Evolutionary conservation across 2,888 invertebrate species (phyloP).

Genomic region (Euphydryas editha): DNA sequence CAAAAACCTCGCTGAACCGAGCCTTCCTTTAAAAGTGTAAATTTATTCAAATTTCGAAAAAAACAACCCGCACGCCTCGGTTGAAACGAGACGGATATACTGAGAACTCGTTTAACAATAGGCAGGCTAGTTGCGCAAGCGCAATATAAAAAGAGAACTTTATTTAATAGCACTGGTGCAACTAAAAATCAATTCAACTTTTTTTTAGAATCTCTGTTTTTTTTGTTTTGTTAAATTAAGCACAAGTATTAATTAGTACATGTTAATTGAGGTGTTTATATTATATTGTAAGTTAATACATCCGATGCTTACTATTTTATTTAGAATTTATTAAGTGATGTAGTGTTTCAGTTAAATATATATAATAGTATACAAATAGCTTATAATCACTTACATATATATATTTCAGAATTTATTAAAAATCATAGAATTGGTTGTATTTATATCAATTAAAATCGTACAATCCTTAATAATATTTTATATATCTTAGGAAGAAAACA

Average conservation of each 20-base stretch:
- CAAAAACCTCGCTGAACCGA: conserved; percentile 62
- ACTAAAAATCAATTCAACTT: conserved; percentile 24
- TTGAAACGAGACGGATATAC: conserved; percentile 41
- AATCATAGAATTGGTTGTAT: too few species aligned
- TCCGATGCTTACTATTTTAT: too few species aligned
- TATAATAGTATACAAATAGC: too few species aligned
- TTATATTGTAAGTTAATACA: neutral
- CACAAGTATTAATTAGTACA: conserved; percentile 6
- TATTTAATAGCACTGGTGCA: conserved; percentile 39
- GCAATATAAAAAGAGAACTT: conserved; percentile 37
- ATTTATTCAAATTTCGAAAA: conserved; percentile 79
- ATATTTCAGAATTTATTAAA: too few species aligned
- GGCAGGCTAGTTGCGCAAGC: conserved; percentile 54
- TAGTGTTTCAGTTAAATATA: too few species aligned
- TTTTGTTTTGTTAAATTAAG: conserved; percentile 17
- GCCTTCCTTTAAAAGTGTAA: conserved; percentile 77
- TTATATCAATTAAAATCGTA: too few species aligned
- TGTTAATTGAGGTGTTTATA: too few species aligned
- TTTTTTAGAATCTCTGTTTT: neutral
- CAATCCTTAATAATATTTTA: too few species aligned
- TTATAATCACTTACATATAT: too few species aligned
- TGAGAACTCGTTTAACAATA: conserved; percentile 65
- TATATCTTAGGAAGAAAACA: too few species aligned
- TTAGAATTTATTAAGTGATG: too few species aligned
- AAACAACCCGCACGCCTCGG: conserved; percentile 63